Base-by-base conservation (phyloP, 2,797 vertebrate genomes). In the Brachyalestes nurse region DNA sequence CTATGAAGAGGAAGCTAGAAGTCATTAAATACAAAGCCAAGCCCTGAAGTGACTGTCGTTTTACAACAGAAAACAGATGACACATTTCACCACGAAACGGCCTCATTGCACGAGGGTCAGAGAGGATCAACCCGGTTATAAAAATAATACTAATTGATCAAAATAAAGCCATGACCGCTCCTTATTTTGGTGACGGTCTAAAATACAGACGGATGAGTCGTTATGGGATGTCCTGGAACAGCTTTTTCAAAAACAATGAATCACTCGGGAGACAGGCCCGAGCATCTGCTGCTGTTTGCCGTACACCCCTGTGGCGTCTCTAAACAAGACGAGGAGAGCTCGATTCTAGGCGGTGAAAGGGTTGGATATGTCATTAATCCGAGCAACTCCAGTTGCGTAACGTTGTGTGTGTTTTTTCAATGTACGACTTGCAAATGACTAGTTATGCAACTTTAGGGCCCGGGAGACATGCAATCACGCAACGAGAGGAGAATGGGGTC, bases 361-460 rank as follows among this genome's bases (percentile, higher is more conserved):
- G 28, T 61, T 55, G 74, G 55, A 49, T 61, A 38, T 42, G 51
- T 38, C 7, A 21, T 70, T 65, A 28, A 73, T 17, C 65, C 2
- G 49, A 76, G 76, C 61, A 83, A 71, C 47, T 53, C 57, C n/a
- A 49, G 67, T 88, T 89, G 75, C 49, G 0, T 75, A 88, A 88
- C 53, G 12, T 25, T 49, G n/a, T 16, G 65, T 55, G 53, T 78
- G 73, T 55, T 51, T 10, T 72, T 82, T 71, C 25, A 67, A 57
- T 47, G n/a, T 45, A 42, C 53, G 51, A 19, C 76, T 82, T 71
- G 75, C 49, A 65, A 81, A 75, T 60, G 13, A 83, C 8, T n/a
- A 16, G 78, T 86, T 85, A 79, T 72, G 65, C 65, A 87, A 88
- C 38, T 23, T 79, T 57, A 47, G 42, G 10, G 38, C n/a, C 69